Evolutionary conservation across 2,113 vertebrate species (phyloP).

Genomic region (Aegotheles bennettii): DNA sequence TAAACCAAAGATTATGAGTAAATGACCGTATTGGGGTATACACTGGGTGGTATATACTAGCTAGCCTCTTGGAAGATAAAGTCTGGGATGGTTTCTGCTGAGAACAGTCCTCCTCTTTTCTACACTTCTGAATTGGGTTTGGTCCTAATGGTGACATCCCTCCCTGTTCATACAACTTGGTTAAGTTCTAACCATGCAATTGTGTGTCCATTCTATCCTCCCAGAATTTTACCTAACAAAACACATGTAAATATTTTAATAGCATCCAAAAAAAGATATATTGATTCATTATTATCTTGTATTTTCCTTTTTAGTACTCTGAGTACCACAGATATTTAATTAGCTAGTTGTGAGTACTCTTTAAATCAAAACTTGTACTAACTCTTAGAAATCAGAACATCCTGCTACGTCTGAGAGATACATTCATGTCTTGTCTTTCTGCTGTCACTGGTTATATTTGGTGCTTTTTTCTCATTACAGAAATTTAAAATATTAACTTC

Average conservation of each 20-base stretch:
- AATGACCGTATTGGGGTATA: fast-evolving
- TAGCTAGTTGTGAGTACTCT: background rate
- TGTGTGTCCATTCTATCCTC: background rate
- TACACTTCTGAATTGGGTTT: background rate
- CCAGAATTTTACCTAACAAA: background rate
- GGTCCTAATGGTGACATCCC: background rate
- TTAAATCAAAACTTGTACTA: background rate
- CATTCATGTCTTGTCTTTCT: background rate
- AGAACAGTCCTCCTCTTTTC: background rate
- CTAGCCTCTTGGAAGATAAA: background rate
- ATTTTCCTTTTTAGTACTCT: background rate
- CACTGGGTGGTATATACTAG: background rate
- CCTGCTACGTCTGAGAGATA: background rate
- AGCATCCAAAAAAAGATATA: background rate
- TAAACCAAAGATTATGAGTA: background rate
- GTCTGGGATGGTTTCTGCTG: background rate
- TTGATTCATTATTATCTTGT: background rate
- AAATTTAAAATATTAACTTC: background rate
- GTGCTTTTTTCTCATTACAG: background rate
- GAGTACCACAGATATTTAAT: background rate
- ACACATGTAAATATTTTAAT: background rate
- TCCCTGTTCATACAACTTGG: fast-evolving
- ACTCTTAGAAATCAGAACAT: background rate
- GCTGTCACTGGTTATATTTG: background rate
- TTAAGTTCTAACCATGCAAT: background rate